Evolutionary conservation across 2,888 invertebrate species (phyloP).

Genomic region (Epinotia ramella): DNA sequence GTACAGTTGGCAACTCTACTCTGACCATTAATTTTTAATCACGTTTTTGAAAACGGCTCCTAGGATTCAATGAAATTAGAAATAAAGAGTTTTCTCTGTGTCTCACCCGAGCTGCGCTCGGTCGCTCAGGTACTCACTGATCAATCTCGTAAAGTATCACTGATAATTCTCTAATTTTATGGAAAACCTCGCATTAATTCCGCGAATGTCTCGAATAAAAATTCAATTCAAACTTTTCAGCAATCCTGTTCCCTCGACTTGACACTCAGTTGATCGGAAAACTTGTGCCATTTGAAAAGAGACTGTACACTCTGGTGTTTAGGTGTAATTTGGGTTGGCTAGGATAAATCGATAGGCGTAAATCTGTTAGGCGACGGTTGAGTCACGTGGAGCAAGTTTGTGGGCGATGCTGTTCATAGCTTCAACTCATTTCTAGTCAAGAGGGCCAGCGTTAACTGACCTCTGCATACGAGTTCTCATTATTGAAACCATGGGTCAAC

Average conservation of each 20-base stretch:
- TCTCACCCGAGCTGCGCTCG: no score
- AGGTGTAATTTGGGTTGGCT: conserved; percentile 1
- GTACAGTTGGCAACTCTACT: no score
- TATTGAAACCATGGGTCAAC: no score
- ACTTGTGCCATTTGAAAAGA: not conserved
- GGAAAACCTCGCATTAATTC: conserved; percentile 12
- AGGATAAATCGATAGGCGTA: conserved; percentile 19
- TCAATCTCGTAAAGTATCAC: no score
- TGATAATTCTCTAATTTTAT: not conserved
- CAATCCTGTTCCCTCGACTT: not conserved
- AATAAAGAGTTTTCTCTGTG: no score
- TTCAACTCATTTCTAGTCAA: no score
- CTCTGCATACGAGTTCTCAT: no score
- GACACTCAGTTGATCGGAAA: not conserved
- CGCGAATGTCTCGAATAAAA: conserved; percentile 19
- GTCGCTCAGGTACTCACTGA: no score
- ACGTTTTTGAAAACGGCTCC: no score
- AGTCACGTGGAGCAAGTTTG: conserved; percentile 16
- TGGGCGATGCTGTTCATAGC: not conserved
- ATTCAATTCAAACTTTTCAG: conserved; percentile 26
- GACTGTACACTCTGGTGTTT: not conserved
- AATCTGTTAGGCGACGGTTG: not conserved
- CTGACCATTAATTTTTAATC: no score
- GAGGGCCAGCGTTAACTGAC: no score
- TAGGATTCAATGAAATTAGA: no score